These are phyloP conservation scores for Sardina pilchardus DNA, from an alignment of 2,113 vertebrate species.

Conservation along the genomic window DNA sequence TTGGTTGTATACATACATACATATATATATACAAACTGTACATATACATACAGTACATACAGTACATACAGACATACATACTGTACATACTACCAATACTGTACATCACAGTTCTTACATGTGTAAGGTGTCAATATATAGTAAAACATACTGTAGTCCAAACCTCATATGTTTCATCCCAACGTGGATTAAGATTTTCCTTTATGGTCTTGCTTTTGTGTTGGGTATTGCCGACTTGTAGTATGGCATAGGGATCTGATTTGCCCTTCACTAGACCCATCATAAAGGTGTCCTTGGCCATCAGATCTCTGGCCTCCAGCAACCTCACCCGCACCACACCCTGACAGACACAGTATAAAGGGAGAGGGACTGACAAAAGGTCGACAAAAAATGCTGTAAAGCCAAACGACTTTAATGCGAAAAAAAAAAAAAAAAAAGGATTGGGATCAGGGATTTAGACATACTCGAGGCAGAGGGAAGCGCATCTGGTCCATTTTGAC, in stretches of 20 bases:
- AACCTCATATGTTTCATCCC: slow-evolving; percentile 94
- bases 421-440: background rate
- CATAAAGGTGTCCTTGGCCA: slow-evolving; percentile 86
- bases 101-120: background rate
- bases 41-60: too few relatives aligned
- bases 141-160: background rate
- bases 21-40: background rate
- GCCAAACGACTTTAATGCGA: background rate
- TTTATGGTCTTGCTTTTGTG: slow-evolving; percentile 85
- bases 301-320: slow-evolving; percentile 82
- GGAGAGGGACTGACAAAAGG: background rate
- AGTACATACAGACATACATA: background rate
- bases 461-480: slow-evolving; percentile 88
- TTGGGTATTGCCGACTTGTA: slow-evolving; percentile 77
- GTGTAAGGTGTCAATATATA: background rate
- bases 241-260: slow-evolving; percentile 86
- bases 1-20: background rate
- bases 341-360: slow-evolving; percentile 63
- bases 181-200: slow-evolving; percentile 80
- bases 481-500: slow-evolving; percentile 85
- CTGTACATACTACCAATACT: background rate
- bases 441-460: slow-evolving; percentile 47
- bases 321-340: slow-evolving; percentile 88
- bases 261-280: slow-evolving; percentile 86
- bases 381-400: background rate